Conservation (phyloP, 2,888 invertebrate species). For the Calliscelio sp. region DNA sequence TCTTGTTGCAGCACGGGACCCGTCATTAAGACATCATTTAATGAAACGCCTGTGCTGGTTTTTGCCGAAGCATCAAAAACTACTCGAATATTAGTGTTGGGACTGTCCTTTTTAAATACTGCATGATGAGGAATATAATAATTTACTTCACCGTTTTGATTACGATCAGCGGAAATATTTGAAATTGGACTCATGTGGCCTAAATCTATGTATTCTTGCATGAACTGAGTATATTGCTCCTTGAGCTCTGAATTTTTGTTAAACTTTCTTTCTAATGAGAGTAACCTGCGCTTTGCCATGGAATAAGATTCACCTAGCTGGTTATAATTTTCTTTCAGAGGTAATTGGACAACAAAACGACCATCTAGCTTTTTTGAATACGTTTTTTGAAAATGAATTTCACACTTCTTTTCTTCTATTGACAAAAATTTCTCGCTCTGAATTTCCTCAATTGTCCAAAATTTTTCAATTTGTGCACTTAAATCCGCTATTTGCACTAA, state of each 20-base stretch:
- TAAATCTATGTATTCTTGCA: conserved; percentile 36
- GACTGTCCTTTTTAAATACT: conserved; percentile 73
- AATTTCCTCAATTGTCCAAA: conserved; percentile 71
- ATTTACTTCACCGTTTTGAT: conserved; percentile 25
- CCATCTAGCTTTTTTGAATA: conserved; percentile 54
- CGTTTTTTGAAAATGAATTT: conserved; percentile 58
- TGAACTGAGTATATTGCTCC: neutral
- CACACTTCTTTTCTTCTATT: conserved; percentile 67
- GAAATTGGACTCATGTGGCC: neutral
- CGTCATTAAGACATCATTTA: conserved; percentile 76
- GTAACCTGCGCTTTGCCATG: conserved; percentile 12
- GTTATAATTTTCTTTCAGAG: conserved; percentile 22
- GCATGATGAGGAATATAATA: conserved; percentile 79
- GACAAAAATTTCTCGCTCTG: conserved; percentile 20
- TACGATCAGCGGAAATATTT: too few relatives aligned
- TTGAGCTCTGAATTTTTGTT: neutral
- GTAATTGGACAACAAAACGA: conserved; percentile 33
- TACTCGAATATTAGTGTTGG: conserved; percentile 77
- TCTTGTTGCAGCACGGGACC: conserved; percentile 77
- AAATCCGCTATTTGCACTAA: neutral
- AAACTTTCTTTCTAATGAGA: conserved; percentile 21
- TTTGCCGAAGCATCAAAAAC: conserved; percentile 80
- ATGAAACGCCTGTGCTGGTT: conserved; percentile 72
- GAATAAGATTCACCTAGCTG: conserved; percentile 12
- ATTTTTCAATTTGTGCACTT: conserved; percentile 61